Base-by-base conservation (phyloP, 2,797 vertebrate genomes). In the Sandelia bainsii region DNA sequence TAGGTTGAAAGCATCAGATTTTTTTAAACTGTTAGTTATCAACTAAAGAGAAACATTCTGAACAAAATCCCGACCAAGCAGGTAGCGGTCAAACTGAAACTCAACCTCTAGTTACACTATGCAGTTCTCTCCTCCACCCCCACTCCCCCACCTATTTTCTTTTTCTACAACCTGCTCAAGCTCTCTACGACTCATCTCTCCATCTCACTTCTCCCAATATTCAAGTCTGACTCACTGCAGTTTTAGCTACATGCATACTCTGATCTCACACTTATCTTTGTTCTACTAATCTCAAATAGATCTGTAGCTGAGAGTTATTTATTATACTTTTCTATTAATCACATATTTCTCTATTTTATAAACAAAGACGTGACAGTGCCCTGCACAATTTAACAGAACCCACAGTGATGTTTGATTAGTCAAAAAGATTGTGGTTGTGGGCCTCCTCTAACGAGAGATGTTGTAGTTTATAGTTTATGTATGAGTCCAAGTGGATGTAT, bases 151-250 rank as follows among this genome's bases (percentile, higher is more conserved):
- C 48, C 65, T 49, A 46, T 81, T 81, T 75, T 75, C 62, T 79
- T 79, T 37, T 69, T 72, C 58, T 77, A 66, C 52, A 75, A 71
- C 10, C 68, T 52, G 60, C 52, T 63, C 5, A 0, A 76, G 29
- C 62, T 69, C 70, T 58, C 45, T 53, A 63, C 40, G 50, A 25
- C 63, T 82, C 66, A 76, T 66, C 74, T 65, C 79, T 67, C 52
- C 58, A 71, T 62, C 60, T 80, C 83, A 73, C 66, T 72, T 80
- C 76, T 72, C 62, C n/a, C 40, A 79, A 54, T 45, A 65, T 65
- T 70, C 59, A 40, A n/a, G 68, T 67, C 65, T 78, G 72, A 87
- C 59, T 84, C 79, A 80, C 75, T 60, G 72, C 62, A 67, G 81
- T 69, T 78, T 64, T 20, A 56, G 64, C 62, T 40, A 9, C 61